phyloP scores from a whole-genome alignment of 1,140 invertebrate species.

The Megalonaias nervosa region DNA sequence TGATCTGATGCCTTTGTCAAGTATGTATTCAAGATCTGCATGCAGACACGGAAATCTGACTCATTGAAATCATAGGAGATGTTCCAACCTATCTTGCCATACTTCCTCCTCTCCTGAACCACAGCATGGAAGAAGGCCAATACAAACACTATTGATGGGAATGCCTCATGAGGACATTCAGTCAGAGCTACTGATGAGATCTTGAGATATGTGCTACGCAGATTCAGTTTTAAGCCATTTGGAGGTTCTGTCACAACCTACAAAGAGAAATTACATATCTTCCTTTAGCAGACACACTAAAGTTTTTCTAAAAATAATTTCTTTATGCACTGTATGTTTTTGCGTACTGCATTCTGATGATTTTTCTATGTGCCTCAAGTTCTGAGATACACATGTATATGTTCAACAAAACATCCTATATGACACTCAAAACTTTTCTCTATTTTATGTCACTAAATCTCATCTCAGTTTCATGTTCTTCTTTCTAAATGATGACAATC shows the following conservation, averaged over 20 bases:
- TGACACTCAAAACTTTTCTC: too few species aligned
- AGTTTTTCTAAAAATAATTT: too few species aligned
- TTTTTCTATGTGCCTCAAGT: too few species aligned
- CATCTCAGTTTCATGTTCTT: too few species aligned
- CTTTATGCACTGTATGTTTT: too few species aligned
- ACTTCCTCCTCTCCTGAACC: conserved; percentile 89
- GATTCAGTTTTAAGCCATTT: conserved; percentile 89
- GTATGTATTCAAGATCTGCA: conserved; percentile 87
- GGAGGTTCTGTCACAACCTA: conserved; percentile 91
- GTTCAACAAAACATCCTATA: background rate
- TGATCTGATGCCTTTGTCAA: conserved; percentile 78
- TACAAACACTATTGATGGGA: conserved; percentile 86
- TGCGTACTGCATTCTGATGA: too few species aligned
- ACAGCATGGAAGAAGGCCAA: conserved; percentile 93
- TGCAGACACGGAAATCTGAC: conserved; percentile 90
- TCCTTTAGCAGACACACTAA: too few species aligned
- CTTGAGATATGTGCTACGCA: conserved; percentile 91
- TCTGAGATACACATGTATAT: background rate
- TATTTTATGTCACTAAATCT: too few species aligned
- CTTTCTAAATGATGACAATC: too few species aligned
- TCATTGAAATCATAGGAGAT: conserved; percentile 94
- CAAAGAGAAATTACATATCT: too few species aligned
- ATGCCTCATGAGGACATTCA: conserved; percentile 81
- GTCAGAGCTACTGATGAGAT: conserved; percentile 81
- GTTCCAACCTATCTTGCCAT: conserved; percentile 95